Evolutionary conservation across 2,113 vertebrate genomes (phyloP), one percentile per base, ranked within the genome.

Genomic region (Clarias magur): DNA sequence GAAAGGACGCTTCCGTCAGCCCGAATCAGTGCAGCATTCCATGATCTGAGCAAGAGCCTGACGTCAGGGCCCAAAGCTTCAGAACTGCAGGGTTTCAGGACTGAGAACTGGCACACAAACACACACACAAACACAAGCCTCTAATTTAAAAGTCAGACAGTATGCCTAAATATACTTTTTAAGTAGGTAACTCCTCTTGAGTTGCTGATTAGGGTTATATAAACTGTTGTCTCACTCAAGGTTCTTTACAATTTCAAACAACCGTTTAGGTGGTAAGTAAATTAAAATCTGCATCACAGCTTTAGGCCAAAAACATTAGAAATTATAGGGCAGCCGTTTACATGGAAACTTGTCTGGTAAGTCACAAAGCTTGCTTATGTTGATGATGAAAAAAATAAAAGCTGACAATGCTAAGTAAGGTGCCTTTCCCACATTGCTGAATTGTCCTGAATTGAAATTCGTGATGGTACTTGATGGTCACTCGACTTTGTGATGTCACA

Each of bases 1-100:
- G 90, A 91, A 85, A 90, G 91, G 93, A 92, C 92, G 93, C 93
- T 91, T 90, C 85, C 89, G 94, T 95, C 95, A 93, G 88, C 91
- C 27, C 1, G 87, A 91, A 94, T 95, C 94, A 94, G 91, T 34
- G 79, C 89, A 89, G 90, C 91, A 85, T 86, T 83, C 85, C 86
- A 88, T 94, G 93, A 94, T 94, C 90, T 89, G 92, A 94, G 93
- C 93, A 91, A 94, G 92, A 90, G 85, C 91, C 91, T 94, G 94
- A 94, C 94, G 91, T 73, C 53, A 86, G 87, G 83, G 85, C 91
- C 87, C 59, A 87, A 59, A 78, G 57, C 86, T 54, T 23, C 8
- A 9, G 42, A 78, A 81, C 83, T 78, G 82, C 3, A 23, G 76
- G 81, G 54, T 68, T 67, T 34, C 80, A 56, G 81, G 91, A 85